Evolutionary conservation across 2,113 vertebrate genomes (phyloP).

Genomic region (Morone saxatilis): DNA sequence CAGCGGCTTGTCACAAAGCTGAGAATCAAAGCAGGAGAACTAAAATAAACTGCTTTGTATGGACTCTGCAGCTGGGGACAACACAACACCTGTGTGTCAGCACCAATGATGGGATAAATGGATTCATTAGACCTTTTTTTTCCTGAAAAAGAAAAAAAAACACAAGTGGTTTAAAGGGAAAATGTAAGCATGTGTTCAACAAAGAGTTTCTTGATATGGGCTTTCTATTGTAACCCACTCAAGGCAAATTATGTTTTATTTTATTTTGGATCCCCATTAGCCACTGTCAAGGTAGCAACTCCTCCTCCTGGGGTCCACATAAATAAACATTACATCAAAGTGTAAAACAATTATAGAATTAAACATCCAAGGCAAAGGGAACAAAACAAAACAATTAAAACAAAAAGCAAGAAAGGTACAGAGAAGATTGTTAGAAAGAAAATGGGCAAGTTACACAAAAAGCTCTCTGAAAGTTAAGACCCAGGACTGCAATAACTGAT

Average conservation of each 20-base stretch:
- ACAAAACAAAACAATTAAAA: no score
- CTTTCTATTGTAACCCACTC: not conserved
- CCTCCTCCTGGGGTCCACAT: no score
- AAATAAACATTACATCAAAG: no score
- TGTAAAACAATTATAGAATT: no score
- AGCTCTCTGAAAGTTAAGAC: not conserved
- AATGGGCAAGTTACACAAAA: not conserved
- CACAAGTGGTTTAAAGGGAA: slow-evolving; percentile 6
- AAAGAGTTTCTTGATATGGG: not conserved
- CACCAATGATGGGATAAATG: not conserved
- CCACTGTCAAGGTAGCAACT: no score
- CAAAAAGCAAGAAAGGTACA: no score
- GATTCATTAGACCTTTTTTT: not conserved
- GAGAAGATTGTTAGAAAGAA: not conserved
- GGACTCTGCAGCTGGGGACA: not conserved
- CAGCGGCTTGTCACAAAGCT: not conserved
- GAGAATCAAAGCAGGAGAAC: not conserved
- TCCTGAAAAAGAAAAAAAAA: not conserved
- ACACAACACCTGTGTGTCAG: slow-evolving; percentile 23
- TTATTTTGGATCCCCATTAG: no score
- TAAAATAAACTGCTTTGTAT: not conserved
- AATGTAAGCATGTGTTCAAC: not conserved
- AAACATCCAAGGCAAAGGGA: no score
- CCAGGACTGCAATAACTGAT: no score
- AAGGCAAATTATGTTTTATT: no score